Percentiles rank a stretch among this genome's conserved stretches.
phyloP scores from a whole-genome alignment of 2,113 vertebrate genomes.

The Zeus faber region DNA sequence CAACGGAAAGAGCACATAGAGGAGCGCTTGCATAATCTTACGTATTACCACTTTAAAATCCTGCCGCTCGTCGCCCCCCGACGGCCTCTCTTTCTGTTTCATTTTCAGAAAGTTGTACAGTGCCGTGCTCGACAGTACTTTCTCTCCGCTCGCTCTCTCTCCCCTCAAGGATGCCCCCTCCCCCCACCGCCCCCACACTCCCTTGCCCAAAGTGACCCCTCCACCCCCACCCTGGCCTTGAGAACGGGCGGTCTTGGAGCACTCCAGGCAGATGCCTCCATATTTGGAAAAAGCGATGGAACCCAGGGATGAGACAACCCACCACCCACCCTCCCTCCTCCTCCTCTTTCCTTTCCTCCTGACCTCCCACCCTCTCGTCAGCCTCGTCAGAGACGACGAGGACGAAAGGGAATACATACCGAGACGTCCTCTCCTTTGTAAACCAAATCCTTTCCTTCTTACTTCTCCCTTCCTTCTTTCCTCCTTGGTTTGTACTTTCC shows the following conservation, averaged over 20 bases:
- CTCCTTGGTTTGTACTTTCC: neutral
- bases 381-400: neutral
- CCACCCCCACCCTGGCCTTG: slow-evolving; percentile 55
- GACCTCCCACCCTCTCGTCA: neutral
- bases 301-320: slow-evolving; percentile 53
- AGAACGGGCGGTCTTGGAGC: no score
- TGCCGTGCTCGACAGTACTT: no score
- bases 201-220: slow-evolving; percentile 37
- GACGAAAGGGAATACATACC: neutral
- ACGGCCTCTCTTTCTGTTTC: no score
- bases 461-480: neutral
- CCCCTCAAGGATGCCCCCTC: no score
- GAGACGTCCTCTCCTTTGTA: neutral
- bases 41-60: no score
- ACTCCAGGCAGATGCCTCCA: slow-evolving; percentile 66
- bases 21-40: no score
- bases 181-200: slow-evolving; percentile 8
- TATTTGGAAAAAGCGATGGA: slow-evolving; percentile 72
- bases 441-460: no score
- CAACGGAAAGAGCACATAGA: no score
- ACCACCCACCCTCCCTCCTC: slow-evolving; percentile 18
- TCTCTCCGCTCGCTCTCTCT: neutral
- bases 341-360: slow-evolving; percentile 6
- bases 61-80: no score
- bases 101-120: no score